These are phyloP conservation scores for Sminthurides aquaticus DNA, from an alignment of 2,888 invertebrate genomes.

Conservation along the genomic window DNA sequence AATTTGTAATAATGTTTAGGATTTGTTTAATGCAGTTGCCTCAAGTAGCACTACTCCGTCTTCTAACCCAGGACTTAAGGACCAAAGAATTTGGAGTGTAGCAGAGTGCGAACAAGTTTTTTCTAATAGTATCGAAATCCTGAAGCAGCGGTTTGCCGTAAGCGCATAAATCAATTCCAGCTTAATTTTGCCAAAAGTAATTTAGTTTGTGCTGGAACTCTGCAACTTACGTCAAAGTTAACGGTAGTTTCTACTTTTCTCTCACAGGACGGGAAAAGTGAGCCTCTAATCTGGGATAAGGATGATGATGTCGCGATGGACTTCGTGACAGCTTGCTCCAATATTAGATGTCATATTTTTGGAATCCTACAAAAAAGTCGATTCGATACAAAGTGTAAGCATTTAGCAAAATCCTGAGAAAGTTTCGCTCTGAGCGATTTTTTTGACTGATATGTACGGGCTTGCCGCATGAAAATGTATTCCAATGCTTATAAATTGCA, in stretches of 20 bases:
- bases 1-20: too few species aligned
- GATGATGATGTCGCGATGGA: conserved; percentile 89
- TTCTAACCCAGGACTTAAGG: conserved; percentile 55
- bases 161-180: conserved; percentile 8
- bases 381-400: conserved; percentile 89
- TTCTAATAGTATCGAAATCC: conserved; percentile 57
- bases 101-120: conserved; percentile 67
- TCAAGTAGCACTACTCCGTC: conserved; percentile 51
- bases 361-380: conserved; percentile 76
- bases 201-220: too few species aligned
- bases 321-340: conserved; percentile 92
- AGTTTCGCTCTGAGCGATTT: not conserved
- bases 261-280: conserved; percentile 54
- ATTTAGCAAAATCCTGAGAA: not conserved
- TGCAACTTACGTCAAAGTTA: too few species aligned
- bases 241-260: not conserved
- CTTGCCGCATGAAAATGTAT: too few species aligned
- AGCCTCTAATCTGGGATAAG: conserved; percentile 84
- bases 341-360: conserved; percentile 84
- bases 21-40: conserved; percentile 46
- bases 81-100: conserved; percentile 72
- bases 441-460: too few species aligned
- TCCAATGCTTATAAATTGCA: too few species aligned
- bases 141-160: conserved; percentile 57
- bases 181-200: not conserved